phyloP scores from a whole-genome alignment of 2,797 vertebrate species.

The Muscicapa comitata region DNA sequence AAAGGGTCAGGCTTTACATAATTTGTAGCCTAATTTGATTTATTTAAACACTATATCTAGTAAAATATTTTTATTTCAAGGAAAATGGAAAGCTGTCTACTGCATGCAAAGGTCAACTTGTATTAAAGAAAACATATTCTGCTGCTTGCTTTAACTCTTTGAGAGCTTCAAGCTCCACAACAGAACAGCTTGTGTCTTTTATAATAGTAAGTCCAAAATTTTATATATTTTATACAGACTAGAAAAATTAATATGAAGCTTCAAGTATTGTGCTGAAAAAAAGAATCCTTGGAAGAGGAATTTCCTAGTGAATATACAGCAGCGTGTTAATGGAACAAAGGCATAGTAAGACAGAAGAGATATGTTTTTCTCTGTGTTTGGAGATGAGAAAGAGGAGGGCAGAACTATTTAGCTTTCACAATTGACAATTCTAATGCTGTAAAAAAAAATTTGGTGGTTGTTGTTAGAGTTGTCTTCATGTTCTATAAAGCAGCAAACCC shows the following conservation, averaged over 20 bases:
- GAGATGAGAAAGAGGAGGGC: background rate
- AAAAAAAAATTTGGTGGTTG: background rate
- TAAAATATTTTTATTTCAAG: constrained; percentile 7
- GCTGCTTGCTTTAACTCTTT: background rate
- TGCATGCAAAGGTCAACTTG: background rate
- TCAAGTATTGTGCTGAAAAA: background rate
- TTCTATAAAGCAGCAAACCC: background rate
- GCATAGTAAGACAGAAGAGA: background rate
- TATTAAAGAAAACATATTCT: background rate
- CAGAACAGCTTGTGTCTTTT: background rate
- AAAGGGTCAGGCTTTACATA: constrained; percentile 25
- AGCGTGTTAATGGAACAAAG: background rate
- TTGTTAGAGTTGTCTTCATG: background rate
- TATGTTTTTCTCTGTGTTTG: background rate
- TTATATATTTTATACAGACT: background rate
- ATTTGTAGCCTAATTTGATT: constrained; percentile 26
- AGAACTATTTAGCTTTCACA: background rate
- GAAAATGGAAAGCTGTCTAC: background rate
- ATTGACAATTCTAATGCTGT: background rate
- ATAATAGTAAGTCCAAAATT: background rate
- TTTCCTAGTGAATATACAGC: background rate
- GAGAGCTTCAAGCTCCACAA: background rate
- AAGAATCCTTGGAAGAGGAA: background rate
- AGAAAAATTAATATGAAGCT: background rate
- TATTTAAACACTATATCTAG: background rate